Percentiles rank a stretch among this genome's conserved stretches.
Evolutionary conservation across 2,797 vertebrate species (phyloP).

Genomic region (Sphaeramia orbicularis): DNA sequence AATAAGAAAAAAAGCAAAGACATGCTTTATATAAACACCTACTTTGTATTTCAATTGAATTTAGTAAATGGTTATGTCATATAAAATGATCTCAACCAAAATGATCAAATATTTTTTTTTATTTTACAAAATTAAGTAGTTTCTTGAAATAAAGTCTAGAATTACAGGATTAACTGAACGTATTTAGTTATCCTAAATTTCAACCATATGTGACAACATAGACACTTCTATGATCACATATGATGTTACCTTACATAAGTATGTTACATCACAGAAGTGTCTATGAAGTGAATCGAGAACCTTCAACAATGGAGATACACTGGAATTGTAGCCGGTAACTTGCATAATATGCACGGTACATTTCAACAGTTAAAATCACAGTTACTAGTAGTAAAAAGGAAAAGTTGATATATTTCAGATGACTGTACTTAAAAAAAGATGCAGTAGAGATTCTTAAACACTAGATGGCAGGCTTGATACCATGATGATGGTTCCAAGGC

Average conservation of each 20-base stretch:
- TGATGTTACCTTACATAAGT: constrained; percentile 32
- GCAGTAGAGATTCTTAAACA: constrained; percentile 41
- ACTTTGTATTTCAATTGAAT: constrained; percentile 10
- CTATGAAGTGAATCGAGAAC: no score
- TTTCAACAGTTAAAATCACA: no score
- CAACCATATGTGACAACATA: constrained; percentile 2
- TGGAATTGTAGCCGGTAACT: no score
- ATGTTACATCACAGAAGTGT: constrained; percentile 1
- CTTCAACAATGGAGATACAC: no score
- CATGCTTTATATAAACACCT: not conserved
- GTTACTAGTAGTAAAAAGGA: not conserved
- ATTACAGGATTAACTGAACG: not conserved
- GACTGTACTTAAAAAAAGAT: not conserved
- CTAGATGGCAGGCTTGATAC: constrained; percentile 78
- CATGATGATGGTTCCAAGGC: constrained; percentile 16
- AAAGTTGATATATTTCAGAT: no score
- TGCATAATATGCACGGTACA: no score
- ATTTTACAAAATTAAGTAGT: no score
- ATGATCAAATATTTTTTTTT: not conserved
- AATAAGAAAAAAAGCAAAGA: constrained; percentile 13
- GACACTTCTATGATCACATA: not conserved
- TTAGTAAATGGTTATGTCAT: not conserved
- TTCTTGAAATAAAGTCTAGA: not conserved
- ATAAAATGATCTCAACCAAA: not conserved
- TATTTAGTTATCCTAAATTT: not conserved